phyloP scores from a whole-genome alignment of 2,113 vertebrate genomes.

The Emydocephalus ijimae region DNA sequence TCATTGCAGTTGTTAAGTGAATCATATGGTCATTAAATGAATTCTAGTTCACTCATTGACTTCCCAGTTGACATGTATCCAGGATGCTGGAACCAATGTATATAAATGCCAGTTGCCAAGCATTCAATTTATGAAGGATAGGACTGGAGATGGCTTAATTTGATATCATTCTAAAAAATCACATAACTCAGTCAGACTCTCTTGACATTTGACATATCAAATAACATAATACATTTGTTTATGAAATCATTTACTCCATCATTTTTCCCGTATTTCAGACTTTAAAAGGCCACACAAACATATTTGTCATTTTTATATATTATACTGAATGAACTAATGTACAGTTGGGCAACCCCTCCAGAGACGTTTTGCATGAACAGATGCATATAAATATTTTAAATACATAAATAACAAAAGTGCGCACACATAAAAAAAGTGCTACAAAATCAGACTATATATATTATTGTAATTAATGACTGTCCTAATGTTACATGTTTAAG shows the following conservation, averaged over 20 bases:
- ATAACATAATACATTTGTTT: background rate
- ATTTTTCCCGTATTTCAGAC: background rate
- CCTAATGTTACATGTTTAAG: background rate
- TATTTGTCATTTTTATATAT: background rate
- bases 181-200: background rate
- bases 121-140: background rate
- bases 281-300: background rate
- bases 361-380: background rate
- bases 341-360: background rate
- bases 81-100: background rate
- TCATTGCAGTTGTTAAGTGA: background rate
- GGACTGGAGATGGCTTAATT: background rate
- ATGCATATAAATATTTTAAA: background rate
- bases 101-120: background rate
- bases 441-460: background rate
- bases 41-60: background rate
- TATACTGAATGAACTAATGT: background rate
- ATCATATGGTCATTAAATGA: background rate
- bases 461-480: background rate
- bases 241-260: background rate
- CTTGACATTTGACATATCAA: background rate
- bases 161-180: background rate
- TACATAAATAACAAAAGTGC: background rate
- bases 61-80: background rate
- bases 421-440: background rate